phyloP scores from a whole-genome alignment of 2,888 invertebrate genomes.

The Pycnomerus fuliginosus region DNA sequence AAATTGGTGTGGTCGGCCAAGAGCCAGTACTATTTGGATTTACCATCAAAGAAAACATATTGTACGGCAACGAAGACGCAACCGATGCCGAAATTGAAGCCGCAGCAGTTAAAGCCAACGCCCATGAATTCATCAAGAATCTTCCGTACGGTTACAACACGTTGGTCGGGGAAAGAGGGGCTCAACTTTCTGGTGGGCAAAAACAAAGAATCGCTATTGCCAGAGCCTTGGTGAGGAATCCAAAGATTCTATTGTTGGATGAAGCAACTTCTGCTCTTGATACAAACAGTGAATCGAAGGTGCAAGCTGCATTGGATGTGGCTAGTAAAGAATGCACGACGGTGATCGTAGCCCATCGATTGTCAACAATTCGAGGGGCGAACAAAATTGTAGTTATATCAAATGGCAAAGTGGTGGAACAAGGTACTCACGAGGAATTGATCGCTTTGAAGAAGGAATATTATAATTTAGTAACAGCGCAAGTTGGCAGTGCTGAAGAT shows the following conservation, averaged over 20 bases:
- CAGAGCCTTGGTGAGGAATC: slow-evolving; percentile 78
- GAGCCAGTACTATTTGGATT: slow-evolving; percentile 86
- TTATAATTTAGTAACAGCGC: slow-evolving; percentile 68
- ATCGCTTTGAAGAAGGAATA: slow-evolving; percentile 68
- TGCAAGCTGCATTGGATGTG: slow-evolving; percentile 77
- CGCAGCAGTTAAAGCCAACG: slow-evolving; percentile 74
- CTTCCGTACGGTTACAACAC: slow-evolving; percentile 80
- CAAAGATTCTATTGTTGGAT: slow-evolving; percentile 75
- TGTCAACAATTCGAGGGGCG: slow-evolving; percentile 72
- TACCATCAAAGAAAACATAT: slow-evolving; percentile 82
- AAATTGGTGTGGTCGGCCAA: slow-evolving; percentile 88
- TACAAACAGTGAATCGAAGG: slow-evolving; percentile 80
- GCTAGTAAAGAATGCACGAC: slow-evolving; percentile 75
- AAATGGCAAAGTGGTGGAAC: slow-evolving; percentile 67
- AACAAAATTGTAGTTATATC: slow-evolving; percentile 73
- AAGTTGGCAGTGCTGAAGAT: slow-evolving; percentile 44
- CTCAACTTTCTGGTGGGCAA: slow-evolving; percentile 84
- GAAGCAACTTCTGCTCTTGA: slow-evolving; percentile 91
- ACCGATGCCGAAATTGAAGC: slow-evolving; percentile 66
- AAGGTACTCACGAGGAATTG: slow-evolving; percentile 69
- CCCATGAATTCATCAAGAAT: slow-evolving; percentile 72
- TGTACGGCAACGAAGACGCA: slow-evolving; percentile 68
- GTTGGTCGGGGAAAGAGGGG: slow-evolving; percentile 80
- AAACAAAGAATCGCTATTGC: slow-evolving; percentile 91
- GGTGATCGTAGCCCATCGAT: slow-evolving; percentile 75